Evolutionary conservation across 2,113 vertebrate genomes (phyloP).

Genomic region (Smithornis capensis): DNA sequence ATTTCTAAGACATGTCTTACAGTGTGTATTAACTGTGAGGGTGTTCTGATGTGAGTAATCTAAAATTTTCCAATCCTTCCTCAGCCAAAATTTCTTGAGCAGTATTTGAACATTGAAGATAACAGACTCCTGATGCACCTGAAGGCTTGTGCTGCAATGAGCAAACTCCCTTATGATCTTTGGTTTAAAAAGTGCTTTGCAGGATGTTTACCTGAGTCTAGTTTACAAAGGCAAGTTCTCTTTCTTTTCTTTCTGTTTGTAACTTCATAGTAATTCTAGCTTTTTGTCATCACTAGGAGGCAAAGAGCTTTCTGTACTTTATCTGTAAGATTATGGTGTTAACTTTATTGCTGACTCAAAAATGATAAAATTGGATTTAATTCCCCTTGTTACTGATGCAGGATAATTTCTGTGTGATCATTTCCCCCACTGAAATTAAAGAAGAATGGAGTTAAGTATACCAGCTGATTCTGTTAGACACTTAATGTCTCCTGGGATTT

Average conservation of each 20-base stretch:
- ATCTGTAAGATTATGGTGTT: neutral
- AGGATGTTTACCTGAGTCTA: slow-evolving; percentile 92
- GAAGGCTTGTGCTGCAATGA: slow-evolving; percentile 76
- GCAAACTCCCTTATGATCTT: slow-evolving; percentile 84
- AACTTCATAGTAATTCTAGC: neutral
- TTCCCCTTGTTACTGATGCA: neutral
- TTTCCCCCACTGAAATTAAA: neutral
- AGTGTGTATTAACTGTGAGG: neutral
- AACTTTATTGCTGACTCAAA: neutral
- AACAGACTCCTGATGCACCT: slow-evolving; percentile 85
- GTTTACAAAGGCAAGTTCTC: slow-evolving; percentile 87
- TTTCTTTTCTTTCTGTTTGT: neutral
- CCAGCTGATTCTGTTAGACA: neutral
- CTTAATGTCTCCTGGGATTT: neutral
- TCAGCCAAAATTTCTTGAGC: slow-evolving; percentile 93
- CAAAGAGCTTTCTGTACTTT: neutral
- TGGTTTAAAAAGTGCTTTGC: slow-evolving; percentile 96
- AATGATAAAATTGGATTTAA: neutral
- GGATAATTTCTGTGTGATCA: neutral
- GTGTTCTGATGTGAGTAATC: neutral
- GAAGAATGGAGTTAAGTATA: neutral
- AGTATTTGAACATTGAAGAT: slow-evolving; percentile 93
- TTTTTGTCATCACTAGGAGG: neutral
- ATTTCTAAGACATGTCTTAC: neutral
- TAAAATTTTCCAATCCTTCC: neutral